phyloP scores from a whole-genome alignment of 2,113 vertebrate species.

The Mesoclemmys tuberculata region DNA sequence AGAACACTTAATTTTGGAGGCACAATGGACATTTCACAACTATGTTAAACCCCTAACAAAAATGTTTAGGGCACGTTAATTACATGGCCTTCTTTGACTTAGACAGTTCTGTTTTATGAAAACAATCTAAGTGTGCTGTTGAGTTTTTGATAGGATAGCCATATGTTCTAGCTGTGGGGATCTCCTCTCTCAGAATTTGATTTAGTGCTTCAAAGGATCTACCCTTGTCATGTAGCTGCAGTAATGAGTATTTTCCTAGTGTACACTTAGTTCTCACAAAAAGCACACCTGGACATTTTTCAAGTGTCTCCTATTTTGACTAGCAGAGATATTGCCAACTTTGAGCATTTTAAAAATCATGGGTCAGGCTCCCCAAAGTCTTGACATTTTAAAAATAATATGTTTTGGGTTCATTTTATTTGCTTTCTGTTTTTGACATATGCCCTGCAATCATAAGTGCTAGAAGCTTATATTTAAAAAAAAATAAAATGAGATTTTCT shows the following conservation, averaged over 20 bases:
- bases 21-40: neutral
- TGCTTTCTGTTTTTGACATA: neutral
- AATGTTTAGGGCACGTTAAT: neutral
- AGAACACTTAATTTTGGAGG: neutral
- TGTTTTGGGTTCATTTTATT: neutral
- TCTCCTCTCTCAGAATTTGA: neutral
- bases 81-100: neutral
- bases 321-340: neutral
- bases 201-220: neutral
- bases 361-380: neutral
- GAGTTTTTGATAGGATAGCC: neutral
- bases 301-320: neutral
- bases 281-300: accelerated
- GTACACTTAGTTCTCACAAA: neutral
- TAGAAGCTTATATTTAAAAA: neutral
- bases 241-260: neutral
- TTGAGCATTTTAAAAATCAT: neutral
- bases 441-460: neutral
- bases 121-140: neutral
- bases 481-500: neutral
- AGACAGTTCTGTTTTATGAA: neutral
- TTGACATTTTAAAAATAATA: neutral
- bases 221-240: neutral
- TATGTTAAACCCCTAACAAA: neutral
- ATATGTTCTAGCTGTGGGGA: neutral